A percentile compares a stretch with the other conserved stretches of the same genome.
phyloP scores from a whole-genome alignment of 1,140 invertebrate genomes.

The Lepidostoma basale region DNA sequence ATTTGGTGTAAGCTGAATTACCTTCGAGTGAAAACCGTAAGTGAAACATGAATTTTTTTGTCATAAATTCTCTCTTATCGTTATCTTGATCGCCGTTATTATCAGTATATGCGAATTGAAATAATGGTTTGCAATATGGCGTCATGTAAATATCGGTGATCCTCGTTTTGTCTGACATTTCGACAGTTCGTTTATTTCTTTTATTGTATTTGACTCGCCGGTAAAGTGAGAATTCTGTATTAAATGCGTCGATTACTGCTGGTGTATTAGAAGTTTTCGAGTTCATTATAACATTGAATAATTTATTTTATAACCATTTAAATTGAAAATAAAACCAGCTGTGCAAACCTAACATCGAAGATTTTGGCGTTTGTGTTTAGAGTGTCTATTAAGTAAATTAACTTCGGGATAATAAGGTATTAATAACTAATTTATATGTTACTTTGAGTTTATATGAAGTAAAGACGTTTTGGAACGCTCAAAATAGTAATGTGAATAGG shows the following conservation, averaged over 20 bases:
- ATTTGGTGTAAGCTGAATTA: slow-evolving; percentile 65
- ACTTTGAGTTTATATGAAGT: too few relatives aligned
- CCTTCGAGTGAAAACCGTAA: slow-evolving; percentile 62
- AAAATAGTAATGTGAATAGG: too few relatives aligned
- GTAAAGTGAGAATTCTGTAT: background rate
- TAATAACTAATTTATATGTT: too few relatives aligned
- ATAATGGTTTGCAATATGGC: slow-evolving; percentile 58
- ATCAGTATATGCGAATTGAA: slow-evolving; percentile 31
- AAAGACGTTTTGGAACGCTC: too few relatives aligned
- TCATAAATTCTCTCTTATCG: slow-evolving; percentile 7
- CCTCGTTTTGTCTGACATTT: slow-evolving; percentile 23
- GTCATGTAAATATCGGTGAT: slow-evolving; percentile 48
- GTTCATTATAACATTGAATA: background rate
- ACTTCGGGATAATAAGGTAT: too few relatives aligned
- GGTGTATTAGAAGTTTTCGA: background rate
- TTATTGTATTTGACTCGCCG: background rate
- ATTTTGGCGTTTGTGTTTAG: background rate
- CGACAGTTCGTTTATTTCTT: background rate
- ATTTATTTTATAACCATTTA: slow-evolving; percentile 13
- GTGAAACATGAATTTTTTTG: slow-evolving; percentile 49
- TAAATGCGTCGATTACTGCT: background rate
- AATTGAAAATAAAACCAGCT: slow-evolving; percentile 22
- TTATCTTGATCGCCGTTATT: slow-evolving; percentile 35
- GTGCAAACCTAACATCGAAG: background rate
- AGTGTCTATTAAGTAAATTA: too few relatives aligned